Evolutionary conservation across 2,888 invertebrate species (phyloP).

Genomic region (Thalpophila matura): DNA sequence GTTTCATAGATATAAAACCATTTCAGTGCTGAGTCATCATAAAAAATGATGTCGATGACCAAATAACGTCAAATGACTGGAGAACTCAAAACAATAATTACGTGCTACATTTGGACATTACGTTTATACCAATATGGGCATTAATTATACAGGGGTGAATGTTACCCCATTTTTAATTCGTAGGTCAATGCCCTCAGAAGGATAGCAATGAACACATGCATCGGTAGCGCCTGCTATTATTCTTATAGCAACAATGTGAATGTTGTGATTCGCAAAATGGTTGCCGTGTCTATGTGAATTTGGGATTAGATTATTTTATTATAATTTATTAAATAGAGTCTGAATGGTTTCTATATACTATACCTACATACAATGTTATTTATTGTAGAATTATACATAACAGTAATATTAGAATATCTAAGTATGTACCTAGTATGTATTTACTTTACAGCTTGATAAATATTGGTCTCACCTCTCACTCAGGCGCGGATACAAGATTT

Average conservation of each 20-base stretch:
- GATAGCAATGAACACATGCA: conserved; percentile 26
- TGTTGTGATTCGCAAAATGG: conserved; percentile 52
- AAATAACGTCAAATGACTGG: background rate
- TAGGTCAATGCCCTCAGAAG: conserved; percentile 61
- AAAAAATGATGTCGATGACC: conserved; percentile 14
- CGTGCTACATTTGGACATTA: conserved; percentile 52
- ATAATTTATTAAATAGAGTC: too few relatives aligned
- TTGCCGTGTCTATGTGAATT: conserved; percentile 40
- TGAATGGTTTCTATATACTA: too few relatives aligned
- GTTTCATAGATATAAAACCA: background rate
- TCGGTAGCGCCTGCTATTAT: conserved; percentile 54
- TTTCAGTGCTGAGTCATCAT: background rate
- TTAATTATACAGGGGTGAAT: conserved; percentile 69
- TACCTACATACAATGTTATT: too few relatives aligned
- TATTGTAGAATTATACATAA: too few relatives aligned
- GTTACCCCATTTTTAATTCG: conserved; percentile 65
- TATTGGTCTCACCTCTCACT: too few relatives aligned
- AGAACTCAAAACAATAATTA: conserved; percentile 46
- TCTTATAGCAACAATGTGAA: conserved; percentile 45
- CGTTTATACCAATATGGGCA: conserved; percentile 59
- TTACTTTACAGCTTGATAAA: too few relatives aligned
- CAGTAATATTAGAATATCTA: too few relatives aligned
- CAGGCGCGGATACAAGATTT: too few relatives aligned
- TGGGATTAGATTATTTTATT: too few relatives aligned
- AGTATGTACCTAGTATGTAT: too few relatives aligned